Base-by-base conservation (phyloP, 1,140 invertebrate genomes). In the Pararge aegeria region DNA sequence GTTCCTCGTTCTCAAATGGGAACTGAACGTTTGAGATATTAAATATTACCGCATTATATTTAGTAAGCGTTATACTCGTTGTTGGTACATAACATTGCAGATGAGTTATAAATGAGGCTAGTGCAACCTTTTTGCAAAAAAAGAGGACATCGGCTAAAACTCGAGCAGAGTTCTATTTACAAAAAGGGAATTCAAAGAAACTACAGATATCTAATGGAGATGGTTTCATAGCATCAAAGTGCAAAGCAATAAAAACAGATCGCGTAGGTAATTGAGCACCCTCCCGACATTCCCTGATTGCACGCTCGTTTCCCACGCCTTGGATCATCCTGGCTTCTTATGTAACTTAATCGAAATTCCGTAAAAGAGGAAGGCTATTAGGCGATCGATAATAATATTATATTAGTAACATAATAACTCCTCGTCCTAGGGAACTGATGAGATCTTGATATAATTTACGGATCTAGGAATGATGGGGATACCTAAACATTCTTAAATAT, bases 231-330 rank as follows among this genome's bases (percentile, higher is more conserved):
- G 68, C 70, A 67, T 70, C 68, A 75, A 77, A 66, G 70, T 70
- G 68, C 60, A 68, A 74, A 63, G 69, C 79, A 80, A 82, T 79
- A 83, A 85, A 82, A 83, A 83, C 77, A 80, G 55, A 70, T 64
- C 67, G 61, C 65, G 63, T 74, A 79, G 69, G 79, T 83, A 82
- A 86, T 85, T 80, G 78, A 76, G 68, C 70, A 73, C 77, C 75
- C 72, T 76, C 75, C 73, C 73, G 66, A 72, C 73, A 73, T 72
- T 79, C 70, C 83, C 75, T 82, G 80, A 83, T 81, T 82, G 76
- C 75, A 67, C 64, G 73, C 66, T 52, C 68, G 62, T 82, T 86
- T 86, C 83, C 75, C 83, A 86, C 80, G 80, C 68, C 66, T 62
- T 69, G 74, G 68, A 75, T 77, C 68, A 70, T 69, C 54, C 63